A percentile compares a stretch with the other conserved stretches of the same genome.
These are phyloP conservation scores for Augochlora pura DNA, from an alignment of 1,140 invertebrate species.

Conservation along the genomic window DNA sequence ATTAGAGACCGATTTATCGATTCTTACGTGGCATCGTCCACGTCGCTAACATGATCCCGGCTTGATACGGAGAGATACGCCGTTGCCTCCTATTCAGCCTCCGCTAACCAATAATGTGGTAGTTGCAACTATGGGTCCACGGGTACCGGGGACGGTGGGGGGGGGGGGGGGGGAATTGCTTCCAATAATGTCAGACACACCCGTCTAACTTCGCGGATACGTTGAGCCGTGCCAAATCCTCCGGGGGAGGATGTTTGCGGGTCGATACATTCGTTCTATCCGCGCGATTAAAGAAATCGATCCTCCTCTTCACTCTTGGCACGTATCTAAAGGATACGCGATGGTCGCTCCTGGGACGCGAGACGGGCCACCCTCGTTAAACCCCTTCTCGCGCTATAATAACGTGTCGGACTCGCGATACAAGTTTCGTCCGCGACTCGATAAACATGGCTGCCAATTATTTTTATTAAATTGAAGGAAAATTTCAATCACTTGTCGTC, in stretches of 20 bases:
- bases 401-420: no score
- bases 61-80: constrained; percentile 39
- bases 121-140: constrained; percentile 35
- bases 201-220: constrained; percentile 61
- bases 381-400: no score
- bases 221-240: constrained; percentile 51
- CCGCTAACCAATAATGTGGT: constrained; percentile 46
- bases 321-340: constrained; percentile 33
- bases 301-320: constrained; percentile 43
- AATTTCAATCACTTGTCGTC: no score
- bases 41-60: constrained; percentile 35
- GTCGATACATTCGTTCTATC: constrained; percentile 59
- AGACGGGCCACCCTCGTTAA: no score
- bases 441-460: no score
- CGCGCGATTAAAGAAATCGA: constrained; percentile 60
- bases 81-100: constrained; percentile 28
- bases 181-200: constrained; percentile 66
- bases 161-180: constrained; percentile 59
- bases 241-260: constrained; percentile 50
- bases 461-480: no score
- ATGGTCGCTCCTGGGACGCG: no score
- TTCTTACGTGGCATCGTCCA: constrained; percentile 26
- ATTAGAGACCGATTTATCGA: constrained; percentile 51
- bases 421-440: no score
- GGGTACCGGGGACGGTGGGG: no score